Conservation (phyloP, 2,113 vertebrate genomes). For the Ornithorhynchus anatinus region DNA sequence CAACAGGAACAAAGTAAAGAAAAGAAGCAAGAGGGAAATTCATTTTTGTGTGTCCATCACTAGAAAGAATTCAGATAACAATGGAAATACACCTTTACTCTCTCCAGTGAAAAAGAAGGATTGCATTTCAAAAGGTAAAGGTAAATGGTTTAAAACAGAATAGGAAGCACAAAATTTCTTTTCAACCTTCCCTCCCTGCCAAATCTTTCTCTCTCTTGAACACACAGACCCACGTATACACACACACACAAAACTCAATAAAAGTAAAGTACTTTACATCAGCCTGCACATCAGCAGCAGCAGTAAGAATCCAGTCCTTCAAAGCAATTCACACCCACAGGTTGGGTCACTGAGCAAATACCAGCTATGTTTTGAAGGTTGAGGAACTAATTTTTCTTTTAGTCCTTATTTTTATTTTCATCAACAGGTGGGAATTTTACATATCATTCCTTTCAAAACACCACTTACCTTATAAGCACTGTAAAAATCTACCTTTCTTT, state of each 20-base stretch:
- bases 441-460: no score
- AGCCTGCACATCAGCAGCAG: background rate
- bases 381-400: background rate
- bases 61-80: slow-evolving; percentile 44
- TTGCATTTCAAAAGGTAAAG: background rate
- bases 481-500: no score
- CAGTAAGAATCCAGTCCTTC: background rate
- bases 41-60: slow-evolving; percentile 54
- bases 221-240: background rate
- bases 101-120: background rate
- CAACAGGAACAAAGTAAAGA: no score
- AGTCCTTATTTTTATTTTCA: background rate
- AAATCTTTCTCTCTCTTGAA: no score
- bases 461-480: no score
- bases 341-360: background rate
- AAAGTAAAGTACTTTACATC: rapidly evolving
- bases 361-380: background rate
- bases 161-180: no score
- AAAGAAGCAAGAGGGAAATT: no score
- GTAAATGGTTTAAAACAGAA: no score
- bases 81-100: slow-evolving; percentile 18
- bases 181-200: no score
- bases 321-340: background rate
- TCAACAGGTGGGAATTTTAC: background rate
- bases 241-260: rapidly evolving